phyloP scores from a whole-genome alignment of 1,140 invertebrate species.

The Gyrodactylus salaris region DNA sequence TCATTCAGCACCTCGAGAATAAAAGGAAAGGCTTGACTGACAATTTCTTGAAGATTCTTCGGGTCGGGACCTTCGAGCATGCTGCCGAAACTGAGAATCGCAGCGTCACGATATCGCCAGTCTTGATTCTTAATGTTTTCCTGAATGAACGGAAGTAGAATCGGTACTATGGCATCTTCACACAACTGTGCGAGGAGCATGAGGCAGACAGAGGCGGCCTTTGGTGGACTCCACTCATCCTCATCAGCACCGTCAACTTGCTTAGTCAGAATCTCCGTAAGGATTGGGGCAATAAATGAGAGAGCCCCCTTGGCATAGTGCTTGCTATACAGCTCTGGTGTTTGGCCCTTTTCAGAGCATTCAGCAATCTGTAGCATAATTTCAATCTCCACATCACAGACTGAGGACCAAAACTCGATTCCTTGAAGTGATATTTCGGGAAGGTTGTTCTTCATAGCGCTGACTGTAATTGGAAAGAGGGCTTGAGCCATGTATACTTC shows the following conservation, averaged over 20 bases:
- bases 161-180: conserved; percentile 73
- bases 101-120: conserved; percentile 77
- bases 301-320: conserved; percentile 75
- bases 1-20: conserved; percentile 75
- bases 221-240: conserved; percentile 96
- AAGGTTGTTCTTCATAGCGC: conserved; percentile 81
- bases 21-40: conserved; percentile 74
- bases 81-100: conserved; percentile 90
- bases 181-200: conserved; percentile 85
- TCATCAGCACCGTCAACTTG: conserved; percentile 54
- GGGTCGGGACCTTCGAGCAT: conserved; percentile 69
- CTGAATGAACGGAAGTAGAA: conserved; percentile 81
- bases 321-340: conserved; percentile 51
- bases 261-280: conserved; percentile 68
- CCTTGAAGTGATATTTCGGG: conserved; percentile 86
- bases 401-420: conserved; percentile 99
- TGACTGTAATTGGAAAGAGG: conserved; percentile 84
- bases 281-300: conserved; percentile 62
- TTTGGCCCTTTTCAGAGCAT: conserved; percentile 30
- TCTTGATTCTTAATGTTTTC: conserved; percentile 62
- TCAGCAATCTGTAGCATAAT: conserved; percentile 68
- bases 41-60: conserved; percentile 48
- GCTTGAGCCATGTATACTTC: conserved; percentile 90
- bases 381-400: conserved; percentile 94
- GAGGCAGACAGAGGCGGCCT: conserved; percentile 90